Evolutionary conservation across 92 coral and sea anemone species (phyloP).

Genomic region (Meandrina meandrites): DNA sequence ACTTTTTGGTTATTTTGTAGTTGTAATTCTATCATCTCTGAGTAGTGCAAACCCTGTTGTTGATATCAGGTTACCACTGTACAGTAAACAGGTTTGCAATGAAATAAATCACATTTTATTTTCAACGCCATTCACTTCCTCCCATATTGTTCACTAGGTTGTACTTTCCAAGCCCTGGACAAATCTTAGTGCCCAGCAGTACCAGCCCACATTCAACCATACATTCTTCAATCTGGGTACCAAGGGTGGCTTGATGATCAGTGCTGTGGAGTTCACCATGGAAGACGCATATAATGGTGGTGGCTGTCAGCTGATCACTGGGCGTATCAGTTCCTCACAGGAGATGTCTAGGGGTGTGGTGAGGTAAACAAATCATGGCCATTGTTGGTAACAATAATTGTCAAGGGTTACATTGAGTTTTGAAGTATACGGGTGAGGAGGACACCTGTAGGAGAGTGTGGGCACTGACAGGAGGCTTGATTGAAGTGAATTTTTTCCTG

Average conservation of each 20-base stretch:
- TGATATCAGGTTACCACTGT: too few relatives aligned
- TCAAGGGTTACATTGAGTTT: too few relatives aligned
- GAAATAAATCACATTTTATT: too few relatives aligned
- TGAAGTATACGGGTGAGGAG: too few relatives aligned
- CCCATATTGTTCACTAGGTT: slow-evolving; percentile 50
- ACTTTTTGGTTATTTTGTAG: too few relatives aligned
- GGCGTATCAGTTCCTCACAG: slow-evolving; percentile 55
- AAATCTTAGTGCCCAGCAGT: slow-evolving; percentile 90
- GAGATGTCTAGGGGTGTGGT: slow-evolving; percentile 75
- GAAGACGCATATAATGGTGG: slow-evolving; percentile 90
- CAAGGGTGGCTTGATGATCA: slow-evolving; percentile 71
- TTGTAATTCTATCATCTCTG: too few relatives aligned
- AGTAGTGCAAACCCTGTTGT: too few relatives aligned
- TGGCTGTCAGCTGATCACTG: slow-evolving; percentile 79
- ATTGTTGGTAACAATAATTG: neutral
- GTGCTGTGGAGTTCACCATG: slow-evolving; percentile 62
- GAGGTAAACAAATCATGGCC: slow-evolving; percentile 52
- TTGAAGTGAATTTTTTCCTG: too few relatives aligned
- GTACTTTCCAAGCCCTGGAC: slow-evolving; percentile 81
- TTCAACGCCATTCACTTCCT: too few relatives aligned
- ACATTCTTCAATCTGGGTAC: slow-evolving; percentile 86
- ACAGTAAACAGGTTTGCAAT: too few relatives aligned
- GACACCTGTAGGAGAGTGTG: too few relatives aligned
- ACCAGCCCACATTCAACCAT: slow-evolving; percentile 77
- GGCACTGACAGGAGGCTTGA: too few relatives aligned